These are phyloP conservation scores for Neelides folsomi DNA, from an alignment of 2,888 invertebrate species.

Conservation along the genomic window DNA sequence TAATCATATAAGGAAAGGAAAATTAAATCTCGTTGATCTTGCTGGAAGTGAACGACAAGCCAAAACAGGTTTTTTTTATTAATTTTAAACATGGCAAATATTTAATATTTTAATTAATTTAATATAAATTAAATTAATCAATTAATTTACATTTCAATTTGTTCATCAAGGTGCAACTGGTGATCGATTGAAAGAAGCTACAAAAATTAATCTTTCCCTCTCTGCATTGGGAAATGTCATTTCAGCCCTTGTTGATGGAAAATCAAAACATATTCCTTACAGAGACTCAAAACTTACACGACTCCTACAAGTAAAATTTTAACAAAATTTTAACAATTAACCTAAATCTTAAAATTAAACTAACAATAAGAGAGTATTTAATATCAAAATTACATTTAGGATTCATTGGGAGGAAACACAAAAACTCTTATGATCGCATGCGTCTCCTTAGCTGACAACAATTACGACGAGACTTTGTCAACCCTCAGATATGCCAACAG, in stretches of 20 bases:
- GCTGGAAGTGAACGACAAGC: conserved; percentile 78
- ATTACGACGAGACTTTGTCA: conserved; percentile 69
- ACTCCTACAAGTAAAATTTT: conserved; percentile 48
- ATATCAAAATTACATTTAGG: conserved; percentile 35
- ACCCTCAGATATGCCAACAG: conserved; percentile 70
- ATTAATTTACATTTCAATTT: too few species aligned
- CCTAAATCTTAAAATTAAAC: background rate
- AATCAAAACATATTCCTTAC: conserved; percentile 65
- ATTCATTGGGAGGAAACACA: conserved; percentile 73
- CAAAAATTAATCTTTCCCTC: conserved; percentile 74
- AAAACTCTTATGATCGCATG: conserved; percentile 80
- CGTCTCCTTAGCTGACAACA: conserved; percentile 65
- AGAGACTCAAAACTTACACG: conserved; percentile 75
- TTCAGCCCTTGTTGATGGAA: conserved; percentile 69
- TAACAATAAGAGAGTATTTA: too few species aligned
- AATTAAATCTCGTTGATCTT: conserved; percentile 74
- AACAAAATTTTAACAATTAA: background rate
- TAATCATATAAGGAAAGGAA: conserved; percentile 51
- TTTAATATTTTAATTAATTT: too few species aligned
- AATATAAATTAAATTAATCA: too few species aligned
- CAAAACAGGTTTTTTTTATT: conserved; percentile 59
- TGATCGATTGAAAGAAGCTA: conserved; percentile 71
- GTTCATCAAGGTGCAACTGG: conserved; percentile 79
- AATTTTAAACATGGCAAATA: too few species aligned
- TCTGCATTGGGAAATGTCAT: conserved; percentile 82